phyloP scores from a whole-genome alignment of 2,113 vertebrate genomes.

The Natator depressus region DNA sequence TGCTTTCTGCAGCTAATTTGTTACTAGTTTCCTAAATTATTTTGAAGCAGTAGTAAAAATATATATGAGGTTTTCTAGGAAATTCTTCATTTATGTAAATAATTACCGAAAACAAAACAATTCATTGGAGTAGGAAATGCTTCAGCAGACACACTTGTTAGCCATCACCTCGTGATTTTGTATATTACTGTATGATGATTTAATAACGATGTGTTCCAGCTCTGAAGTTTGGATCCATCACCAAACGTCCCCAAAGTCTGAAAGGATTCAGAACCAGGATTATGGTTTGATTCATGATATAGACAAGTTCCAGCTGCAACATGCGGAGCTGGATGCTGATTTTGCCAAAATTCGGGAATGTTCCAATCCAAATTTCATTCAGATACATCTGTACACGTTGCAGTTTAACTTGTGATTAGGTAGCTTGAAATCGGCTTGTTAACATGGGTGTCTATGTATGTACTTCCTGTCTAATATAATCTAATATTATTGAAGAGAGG shows the following conservation, averaged over 20 bases:
- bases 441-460: not conserved
- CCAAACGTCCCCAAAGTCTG: not conserved
- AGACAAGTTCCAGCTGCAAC: not conserved
- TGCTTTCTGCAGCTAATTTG: not conserved
- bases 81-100: constrained; percentile 23
- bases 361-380: not conserved
- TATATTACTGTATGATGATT: constrained; percentile 1
- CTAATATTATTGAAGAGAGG: not conserved
- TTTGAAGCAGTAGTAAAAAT: not conserved
- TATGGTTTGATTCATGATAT: not conserved
- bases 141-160: constrained; percentile 23
- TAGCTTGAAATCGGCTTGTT: not conserved
- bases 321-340: not conserved
- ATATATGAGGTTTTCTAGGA: not conserved
- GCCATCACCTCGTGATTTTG: constrained; percentile 2
- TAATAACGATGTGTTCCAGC: not conserved
- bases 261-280: not conserved
- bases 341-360: not conserved
- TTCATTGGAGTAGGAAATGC: not conserved
- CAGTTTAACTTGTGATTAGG: not conserved
- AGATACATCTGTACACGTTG: accelerated
- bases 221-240: not conserved
- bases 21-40: constrained; percentile 8
- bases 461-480: not conserved
- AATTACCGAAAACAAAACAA: constrained; percentile 35